A percentile compares a stretch with the other conserved stretches of the same genome.
These are phyloP conservation scores for Radopholus similis DNA, from an alignment of 1,140 invertebrate genomes.

Conservation along the genomic window DNA sequence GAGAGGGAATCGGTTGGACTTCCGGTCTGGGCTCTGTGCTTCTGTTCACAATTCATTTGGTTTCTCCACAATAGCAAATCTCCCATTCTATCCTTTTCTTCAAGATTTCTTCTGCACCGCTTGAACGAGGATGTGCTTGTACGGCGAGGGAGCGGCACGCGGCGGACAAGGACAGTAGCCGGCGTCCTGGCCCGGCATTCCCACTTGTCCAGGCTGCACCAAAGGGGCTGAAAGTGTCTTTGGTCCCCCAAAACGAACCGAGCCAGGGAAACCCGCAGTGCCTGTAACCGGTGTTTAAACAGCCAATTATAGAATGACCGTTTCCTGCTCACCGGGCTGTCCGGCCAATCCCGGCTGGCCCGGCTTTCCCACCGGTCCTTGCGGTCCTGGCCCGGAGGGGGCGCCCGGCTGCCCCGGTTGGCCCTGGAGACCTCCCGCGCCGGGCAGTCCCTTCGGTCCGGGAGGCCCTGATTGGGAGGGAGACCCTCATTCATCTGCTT, in stretches of 20 bases:
- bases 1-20: neutral
- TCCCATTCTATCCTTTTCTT: neutral
- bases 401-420: neutral
- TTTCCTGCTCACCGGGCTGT: too few species aligned
- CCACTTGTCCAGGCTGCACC: neutral
- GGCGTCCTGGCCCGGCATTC: neutral
- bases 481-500: neutral
- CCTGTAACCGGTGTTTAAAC: neutral
- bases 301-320: too few species aligned
- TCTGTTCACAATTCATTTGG: neutral
- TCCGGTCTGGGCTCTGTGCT: neutral
- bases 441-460: neutral
- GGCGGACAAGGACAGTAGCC: neutral
- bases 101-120: neutral
- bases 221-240: neutral
- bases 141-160: neutral
- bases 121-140: neutral
- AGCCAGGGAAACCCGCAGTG: neutral
- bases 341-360: neutral
- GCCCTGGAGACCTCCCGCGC: neutral
- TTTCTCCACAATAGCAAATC: too few species aligned
- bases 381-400: neutral
- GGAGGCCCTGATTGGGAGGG: neutral
- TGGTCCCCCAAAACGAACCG: neutral
- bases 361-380: neutral